Evolutionary conservation across 2,888 invertebrate species (phyloP).

Genomic region (Drosophila niveifrons): DNA sequence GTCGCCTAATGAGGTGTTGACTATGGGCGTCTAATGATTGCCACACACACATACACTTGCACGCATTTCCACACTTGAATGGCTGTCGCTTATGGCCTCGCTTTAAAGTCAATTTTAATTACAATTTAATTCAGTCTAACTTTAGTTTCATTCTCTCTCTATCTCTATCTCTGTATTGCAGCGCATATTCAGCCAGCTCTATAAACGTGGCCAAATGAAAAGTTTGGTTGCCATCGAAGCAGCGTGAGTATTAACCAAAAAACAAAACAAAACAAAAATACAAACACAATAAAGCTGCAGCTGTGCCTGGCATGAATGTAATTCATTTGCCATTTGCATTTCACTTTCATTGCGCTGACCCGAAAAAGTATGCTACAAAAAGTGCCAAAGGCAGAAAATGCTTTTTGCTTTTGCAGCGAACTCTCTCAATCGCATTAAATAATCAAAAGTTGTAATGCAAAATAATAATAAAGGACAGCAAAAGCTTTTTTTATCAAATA

Average conservation of each 20-base stretch:
- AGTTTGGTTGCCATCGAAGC: slow-evolving; percentile 67
- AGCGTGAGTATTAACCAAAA: slow-evolving; percentile 60
- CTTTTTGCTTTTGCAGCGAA: slow-evolving; percentile 17
- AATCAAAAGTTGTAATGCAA: slow-evolving; percentile 30
- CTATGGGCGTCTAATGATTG: slow-evolving; percentile 72
- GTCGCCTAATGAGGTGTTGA: slow-evolving; percentile 83
- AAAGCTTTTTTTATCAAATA: slow-evolving; percentile 17
- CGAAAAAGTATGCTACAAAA: slow-evolving; percentile 33
- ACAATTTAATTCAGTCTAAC: slow-evolving; percentile 15
- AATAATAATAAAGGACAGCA: slow-evolving; percentile 11
- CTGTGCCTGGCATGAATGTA: slow-evolving; percentile 10
- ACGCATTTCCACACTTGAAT: slow-evolving; percentile 20
- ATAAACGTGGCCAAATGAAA: slow-evolving; percentile 69
- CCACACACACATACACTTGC: slow-evolving; percentile 19
- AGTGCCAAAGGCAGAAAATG: slow-evolving; percentile 17
- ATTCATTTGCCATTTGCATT: slow-evolving; percentile 31
- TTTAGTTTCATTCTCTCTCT: slow-evolving; percentile 14
- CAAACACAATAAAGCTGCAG: slow-evolving; percentile 13
- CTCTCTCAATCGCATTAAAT: slow-evolving; percentile 31
- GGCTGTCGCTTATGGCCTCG: slow-evolving; percentile 22
- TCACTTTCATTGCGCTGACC: slow-evolving; percentile 42
- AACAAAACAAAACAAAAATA: neutral
- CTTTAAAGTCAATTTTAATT: slow-evolving; percentile 51
- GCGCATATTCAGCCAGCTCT: slow-evolving; percentile 27
- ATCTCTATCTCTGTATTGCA: slow-evolving; percentile 33